Conservation (phyloP, 1,140 invertebrate species). For the Subanguina moxae region DNA sequence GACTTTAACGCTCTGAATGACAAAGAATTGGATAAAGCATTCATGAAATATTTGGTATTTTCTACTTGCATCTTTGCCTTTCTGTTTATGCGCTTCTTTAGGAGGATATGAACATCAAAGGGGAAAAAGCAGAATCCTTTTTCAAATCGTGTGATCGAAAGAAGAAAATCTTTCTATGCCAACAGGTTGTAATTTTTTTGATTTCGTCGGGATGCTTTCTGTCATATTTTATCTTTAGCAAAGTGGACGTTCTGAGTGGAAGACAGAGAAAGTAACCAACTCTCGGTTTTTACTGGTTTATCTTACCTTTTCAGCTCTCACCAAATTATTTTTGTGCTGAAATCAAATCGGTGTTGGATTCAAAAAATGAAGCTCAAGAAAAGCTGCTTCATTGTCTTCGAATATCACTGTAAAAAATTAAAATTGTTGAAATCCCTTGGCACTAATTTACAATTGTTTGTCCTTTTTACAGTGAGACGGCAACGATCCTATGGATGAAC, state of each 20-base stretch:
- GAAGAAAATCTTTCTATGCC: constrained; percentile 22
- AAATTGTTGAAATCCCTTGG: constrained; percentile 24
- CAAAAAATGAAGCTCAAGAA: constrained; percentile 18
- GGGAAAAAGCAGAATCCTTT: constrained; percentile 15
- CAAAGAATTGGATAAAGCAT: not conserved
- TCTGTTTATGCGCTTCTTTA: not conserved
- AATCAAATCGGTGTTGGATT: constrained; percentile 24
- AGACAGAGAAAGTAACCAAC: constrained; percentile 12
- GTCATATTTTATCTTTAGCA: not conserved
- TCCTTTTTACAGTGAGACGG: no score
- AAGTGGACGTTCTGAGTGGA: not conserved
- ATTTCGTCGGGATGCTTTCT: no score
- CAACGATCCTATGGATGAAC: no score
- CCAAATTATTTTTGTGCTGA: constrained; percentile 19
- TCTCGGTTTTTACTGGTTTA: no score
- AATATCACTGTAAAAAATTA: no score
- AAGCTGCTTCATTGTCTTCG: constrained; percentile 7
- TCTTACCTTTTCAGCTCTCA: not conserved
- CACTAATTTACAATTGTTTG: no score
- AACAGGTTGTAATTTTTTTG: constrained; percentile 7
- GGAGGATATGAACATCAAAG: constrained; percentile 25
- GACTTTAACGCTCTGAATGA: not conserved
- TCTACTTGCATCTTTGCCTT: no score
- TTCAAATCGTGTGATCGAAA: constrained; percentile 16
- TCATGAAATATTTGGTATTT: constrained; percentile 9